These are phyloP conservation scores for Zalophus californianus DNA, from an alignment of 2,797 vertebrate species.

Conservation along the genomic window DNA sequence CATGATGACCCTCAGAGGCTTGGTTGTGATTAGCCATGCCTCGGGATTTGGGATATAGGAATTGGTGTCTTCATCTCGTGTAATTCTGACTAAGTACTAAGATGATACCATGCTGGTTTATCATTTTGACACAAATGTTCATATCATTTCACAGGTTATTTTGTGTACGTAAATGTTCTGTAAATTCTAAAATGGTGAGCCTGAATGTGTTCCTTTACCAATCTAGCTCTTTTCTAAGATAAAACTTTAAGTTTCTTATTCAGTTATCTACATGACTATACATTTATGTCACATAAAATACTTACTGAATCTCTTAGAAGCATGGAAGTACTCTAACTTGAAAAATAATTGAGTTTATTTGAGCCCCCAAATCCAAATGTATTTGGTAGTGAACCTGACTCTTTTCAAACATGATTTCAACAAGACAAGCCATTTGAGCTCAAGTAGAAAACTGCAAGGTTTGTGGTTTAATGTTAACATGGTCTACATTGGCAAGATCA, in stretches of 20 bases:
- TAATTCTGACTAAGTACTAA: not conserved
- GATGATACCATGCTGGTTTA: not conserved
- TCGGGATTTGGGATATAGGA: not conserved
- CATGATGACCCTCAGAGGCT: not conserved
- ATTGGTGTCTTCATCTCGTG: not conserved
- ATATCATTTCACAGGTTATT: not conserved
- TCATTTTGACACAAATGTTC: not conserved
- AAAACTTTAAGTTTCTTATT: not conserved
- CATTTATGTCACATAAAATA: not conserved
- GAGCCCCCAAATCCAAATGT: not conserved
- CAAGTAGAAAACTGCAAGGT: not conserved
- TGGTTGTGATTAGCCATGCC: not conserved
- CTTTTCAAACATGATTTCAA: conserved; percentile 14
- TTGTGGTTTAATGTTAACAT: not conserved
- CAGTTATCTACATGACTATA: not conserved
- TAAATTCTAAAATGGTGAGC: not conserved
- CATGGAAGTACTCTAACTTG: not conserved
- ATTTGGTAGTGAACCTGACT: not conserved
- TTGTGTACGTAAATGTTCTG: not conserved
- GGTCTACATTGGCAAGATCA: not conserved
- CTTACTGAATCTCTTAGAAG: not conserved
- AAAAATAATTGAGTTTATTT: not conserved
- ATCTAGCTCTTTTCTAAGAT: not conserved
- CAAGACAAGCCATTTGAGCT: not conserved
- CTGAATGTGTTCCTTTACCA: not conserved